Percentiles rank a stretch among this genome's conserved stretches.
phyloP scores from a whole-genome alignment of 2,888 invertebrate genomes.

The Apamea crenata region DNA sequence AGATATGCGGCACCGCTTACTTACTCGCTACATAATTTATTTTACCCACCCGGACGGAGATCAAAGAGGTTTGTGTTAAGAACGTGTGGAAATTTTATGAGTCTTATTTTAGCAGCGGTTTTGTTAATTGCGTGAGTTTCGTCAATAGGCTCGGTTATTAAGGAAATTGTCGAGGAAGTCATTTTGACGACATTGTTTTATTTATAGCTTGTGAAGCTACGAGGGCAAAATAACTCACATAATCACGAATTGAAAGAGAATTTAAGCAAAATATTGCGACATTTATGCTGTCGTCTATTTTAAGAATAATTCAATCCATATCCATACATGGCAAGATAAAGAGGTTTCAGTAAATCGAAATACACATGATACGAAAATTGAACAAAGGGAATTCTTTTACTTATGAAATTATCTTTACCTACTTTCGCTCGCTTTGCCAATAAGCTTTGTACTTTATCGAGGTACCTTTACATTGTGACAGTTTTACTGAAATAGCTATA shows the following conservation, averaged over 20 bases:
- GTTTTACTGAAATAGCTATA: constrained; percentile 53
- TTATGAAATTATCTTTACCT: constrained; percentile 55
- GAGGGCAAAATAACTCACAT: not conserved
- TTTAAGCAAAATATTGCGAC: not conserved
- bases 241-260: not conserved
- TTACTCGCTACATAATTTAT: constrained; percentile 65
- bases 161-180: constrained; percentile 41
- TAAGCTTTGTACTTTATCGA: constrained; percentile 57
- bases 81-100: constrained; percentile 52
- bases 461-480: constrained; percentile 50
- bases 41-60: constrained; percentile 53
- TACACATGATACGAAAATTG: constrained; percentile 43
- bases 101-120: constrained; percentile 44
- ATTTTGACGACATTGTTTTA: constrained; percentile 33
- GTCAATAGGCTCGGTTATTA: constrained; percentile 29
- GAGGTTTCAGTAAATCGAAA: constrained; percentile 39
- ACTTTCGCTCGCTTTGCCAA: constrained; percentile 36
- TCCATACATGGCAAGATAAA: constrained; percentile 36
- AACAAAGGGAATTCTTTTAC: constrained; percentile 57
- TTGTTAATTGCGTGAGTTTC: constrained; percentile 43
- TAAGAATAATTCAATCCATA: constrained; percentile 24
- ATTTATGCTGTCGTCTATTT: constrained; percentile 8
- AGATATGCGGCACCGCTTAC: constrained; percentile 62
- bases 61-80: constrained; percentile 58
- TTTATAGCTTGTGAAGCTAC: not conserved